A percentile compares a stretch with the other conserved stretches of the same genome.
phyloP scores from a whole-genome alignment of 2,888 invertebrate species.

The Halocaridina rubra region DNA sequence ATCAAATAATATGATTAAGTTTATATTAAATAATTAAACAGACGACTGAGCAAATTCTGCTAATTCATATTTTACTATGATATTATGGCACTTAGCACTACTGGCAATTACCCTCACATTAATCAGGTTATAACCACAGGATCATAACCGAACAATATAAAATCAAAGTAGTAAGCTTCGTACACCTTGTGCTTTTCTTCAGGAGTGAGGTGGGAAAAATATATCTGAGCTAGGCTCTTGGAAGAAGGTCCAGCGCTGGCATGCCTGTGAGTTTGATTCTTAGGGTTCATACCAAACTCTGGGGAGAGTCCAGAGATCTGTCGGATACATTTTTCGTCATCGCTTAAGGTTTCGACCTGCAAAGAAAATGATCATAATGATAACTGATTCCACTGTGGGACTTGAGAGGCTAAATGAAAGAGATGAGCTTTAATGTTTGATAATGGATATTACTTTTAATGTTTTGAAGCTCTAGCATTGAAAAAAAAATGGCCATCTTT shows the following conservation, averaged over 20 bases:
- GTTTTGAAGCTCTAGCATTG: no score
- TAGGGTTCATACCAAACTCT: not conserved
- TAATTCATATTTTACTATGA: no score
- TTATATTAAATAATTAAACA: no score
- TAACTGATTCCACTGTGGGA: no score
- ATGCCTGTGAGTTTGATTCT: not conserved
- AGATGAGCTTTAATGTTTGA: no score
- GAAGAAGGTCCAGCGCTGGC: not conserved
- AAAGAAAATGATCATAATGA: not conserved
- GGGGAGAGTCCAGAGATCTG: not conserved
- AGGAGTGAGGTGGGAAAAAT: slow-evolving; percentile 4
- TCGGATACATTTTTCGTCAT: slow-evolving; percentile 29
- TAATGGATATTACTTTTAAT: no score
- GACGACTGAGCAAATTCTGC: no score
- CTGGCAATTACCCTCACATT: no score
- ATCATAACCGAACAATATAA: slow-evolving; percentile 30
- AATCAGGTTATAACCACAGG: not conserved
- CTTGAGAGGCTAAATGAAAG: no score
- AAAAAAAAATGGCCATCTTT: no score
- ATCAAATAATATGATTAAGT: no score
- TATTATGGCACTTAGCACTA: no score
- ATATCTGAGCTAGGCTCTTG: not conserved
- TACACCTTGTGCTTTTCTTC: slow-evolving; percentile 3
- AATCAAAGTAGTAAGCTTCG: slow-evolving; percentile 34
- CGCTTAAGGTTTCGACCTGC: slow-evolving; percentile 30